These are phyloP conservation scores for Subacronicta megacephala DNA, from an alignment of 2,888 invertebrate genomes.

Conservation along the genomic window DNA sequence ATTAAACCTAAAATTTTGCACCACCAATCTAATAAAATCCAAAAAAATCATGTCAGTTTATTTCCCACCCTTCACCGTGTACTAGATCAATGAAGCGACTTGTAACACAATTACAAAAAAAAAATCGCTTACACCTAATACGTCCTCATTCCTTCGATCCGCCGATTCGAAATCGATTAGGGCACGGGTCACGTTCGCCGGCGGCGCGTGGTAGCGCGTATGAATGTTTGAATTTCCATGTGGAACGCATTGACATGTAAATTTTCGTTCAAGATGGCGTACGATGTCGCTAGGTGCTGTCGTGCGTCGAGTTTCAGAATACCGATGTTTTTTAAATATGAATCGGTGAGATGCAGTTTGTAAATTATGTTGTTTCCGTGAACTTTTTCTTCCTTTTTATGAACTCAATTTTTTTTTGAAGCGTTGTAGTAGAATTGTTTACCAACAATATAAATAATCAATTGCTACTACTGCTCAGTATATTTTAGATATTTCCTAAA, in stretches of 20 bases:
- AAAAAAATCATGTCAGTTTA: neutral
- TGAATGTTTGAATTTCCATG: slow-evolving; percentile 69
- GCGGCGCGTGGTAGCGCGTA: slow-evolving; percentile 58
- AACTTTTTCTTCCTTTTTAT: too few relatives aligned
- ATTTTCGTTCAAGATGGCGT: slow-evolving; percentile 62
- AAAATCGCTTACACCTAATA: slow-evolving; percentile 51
- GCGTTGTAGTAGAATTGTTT: too few relatives aligned
- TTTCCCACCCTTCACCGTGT: slow-evolving; percentile 1
- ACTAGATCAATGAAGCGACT: slow-evolving; percentile 46
- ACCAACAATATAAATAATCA: too few relatives aligned
- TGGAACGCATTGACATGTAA: slow-evolving; percentile 69
- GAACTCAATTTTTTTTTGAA: too few relatives aligned
- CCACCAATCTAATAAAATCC: neutral
- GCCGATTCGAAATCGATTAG: slow-evolving; percentile 63
- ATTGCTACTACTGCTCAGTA: too few relatives aligned
- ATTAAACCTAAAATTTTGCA: too few relatives aligned
- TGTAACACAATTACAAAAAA: slow-evolving; percentile 52
- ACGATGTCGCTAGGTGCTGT: slow-evolving; percentile 39
- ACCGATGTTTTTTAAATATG: slow-evolving; percentile 41
- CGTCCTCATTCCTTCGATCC: slow-evolving; percentile 55
- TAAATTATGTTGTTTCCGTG: too few relatives aligned
- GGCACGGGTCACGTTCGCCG: slow-evolving; percentile 61
- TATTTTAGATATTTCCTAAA: too few relatives aligned
- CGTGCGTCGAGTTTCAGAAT: slow-evolving; percentile 41
- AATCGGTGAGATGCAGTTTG: slow-evolving; percentile 16